Percentiles rank a stretch among this genome's conserved stretches.
These are phyloP conservation scores for Protobothrops flavoviridis DNA, from an alignment of 2,113 vertebrate genomes.

Conservation along the genomic window DNA sequence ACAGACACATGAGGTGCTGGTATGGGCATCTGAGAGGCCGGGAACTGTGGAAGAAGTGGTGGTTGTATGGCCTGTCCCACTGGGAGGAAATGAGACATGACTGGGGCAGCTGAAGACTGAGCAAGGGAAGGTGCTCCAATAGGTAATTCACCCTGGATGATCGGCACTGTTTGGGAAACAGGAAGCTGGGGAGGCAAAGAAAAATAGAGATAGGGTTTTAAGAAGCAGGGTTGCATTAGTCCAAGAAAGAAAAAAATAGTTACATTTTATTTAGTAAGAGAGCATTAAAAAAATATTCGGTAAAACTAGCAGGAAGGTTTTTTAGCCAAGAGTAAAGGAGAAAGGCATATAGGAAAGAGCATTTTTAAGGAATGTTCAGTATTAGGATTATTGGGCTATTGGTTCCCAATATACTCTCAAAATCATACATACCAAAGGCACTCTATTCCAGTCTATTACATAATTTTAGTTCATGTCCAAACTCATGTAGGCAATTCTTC, in stretches of 20 bases:
- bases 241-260: constrained; percentile 57
- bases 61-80: constrained; percentile 71
- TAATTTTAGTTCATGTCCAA: not conserved
- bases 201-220: constrained; percentile 72
- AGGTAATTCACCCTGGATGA: constrained; percentile 77
- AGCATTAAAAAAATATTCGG: constrained; percentile 41
- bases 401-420: constrained; percentile 24
- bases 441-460: not conserved
- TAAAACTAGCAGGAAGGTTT: constrained; percentile 56
- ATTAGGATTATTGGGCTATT: not conserved
- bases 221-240: constrained; percentile 72
- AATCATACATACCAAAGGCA: not conserved
- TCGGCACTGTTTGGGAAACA: constrained; percentile 75
- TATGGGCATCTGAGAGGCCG: constrained; percentile 70
- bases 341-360: constrained; percentile 21
- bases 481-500: not conserved
- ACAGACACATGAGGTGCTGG: constrained; percentile 69
- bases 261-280: constrained; percentile 52
- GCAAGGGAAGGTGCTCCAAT: constrained; percentile 68
- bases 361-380: constrained; percentile 36
- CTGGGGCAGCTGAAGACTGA: constrained; percentile 71
- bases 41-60: constrained; percentile 70
- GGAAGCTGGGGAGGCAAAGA: constrained; percentile 82
- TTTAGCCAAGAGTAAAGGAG: constrained; percentile 18
- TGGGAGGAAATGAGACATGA: constrained; percentile 75